Conservation (phyloP, 2,888 invertebrate genomes). For the Tipula confusa region DNA sequence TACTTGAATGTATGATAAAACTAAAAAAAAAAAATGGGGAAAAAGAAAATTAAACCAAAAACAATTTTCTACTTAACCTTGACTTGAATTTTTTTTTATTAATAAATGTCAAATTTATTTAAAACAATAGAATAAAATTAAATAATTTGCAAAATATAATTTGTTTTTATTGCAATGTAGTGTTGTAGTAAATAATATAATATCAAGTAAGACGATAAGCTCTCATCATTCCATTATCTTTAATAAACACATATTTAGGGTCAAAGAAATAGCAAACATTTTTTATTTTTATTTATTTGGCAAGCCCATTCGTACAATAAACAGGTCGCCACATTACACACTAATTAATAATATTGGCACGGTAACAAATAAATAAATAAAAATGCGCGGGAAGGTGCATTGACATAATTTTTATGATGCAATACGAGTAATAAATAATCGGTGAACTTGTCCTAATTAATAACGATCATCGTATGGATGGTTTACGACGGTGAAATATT, state of each 20-base stretch:
- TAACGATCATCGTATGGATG: background rate
- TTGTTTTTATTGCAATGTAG: background rate
- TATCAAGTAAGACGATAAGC: background rate
- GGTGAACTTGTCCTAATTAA: background rate
- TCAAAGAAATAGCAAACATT: no score
- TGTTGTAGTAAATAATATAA: no score
- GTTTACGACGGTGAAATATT: background rate
- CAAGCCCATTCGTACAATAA: background rate
- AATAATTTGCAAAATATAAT: background rate
- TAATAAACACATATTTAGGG: background rate
- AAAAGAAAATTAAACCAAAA: background rate
- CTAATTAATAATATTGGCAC: background rate
- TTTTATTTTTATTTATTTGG: no score
- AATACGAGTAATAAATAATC: background rate
- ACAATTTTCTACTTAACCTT: slow-evolving; percentile 16
- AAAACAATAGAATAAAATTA: slow-evolving; percentile 3
- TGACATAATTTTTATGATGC: background rate
- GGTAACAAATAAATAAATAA: background rate
- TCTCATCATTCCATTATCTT: no score
- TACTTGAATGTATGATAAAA: no score
- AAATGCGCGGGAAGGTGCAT: background rate
- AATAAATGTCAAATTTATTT: slow-evolving; percentile 20
- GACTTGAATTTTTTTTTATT: background rate
- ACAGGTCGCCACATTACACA: background rate
- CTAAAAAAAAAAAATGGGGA: slow-evolving; percentile 20